A percentile compares a stretch with the other conserved stretches of the same genome.
These are phyloP conservation scores for Taxidea taxus DNA, from an alignment of 2,113 vertebrate species.

Conservation along the genomic window DNA sequence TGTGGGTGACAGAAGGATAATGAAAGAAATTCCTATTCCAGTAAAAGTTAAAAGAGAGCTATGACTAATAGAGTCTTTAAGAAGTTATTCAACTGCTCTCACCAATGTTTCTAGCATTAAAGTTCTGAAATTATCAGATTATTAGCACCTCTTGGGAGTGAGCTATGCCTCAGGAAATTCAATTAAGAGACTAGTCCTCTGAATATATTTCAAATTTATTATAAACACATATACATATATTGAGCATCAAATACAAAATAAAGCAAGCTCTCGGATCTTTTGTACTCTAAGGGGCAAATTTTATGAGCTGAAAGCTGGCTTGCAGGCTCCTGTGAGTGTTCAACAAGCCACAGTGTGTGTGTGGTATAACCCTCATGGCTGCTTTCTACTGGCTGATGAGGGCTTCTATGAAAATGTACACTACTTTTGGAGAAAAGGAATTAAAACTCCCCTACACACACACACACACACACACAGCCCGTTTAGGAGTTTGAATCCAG, in stretches of 20 bases:
- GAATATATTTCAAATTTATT: conserved; percentile 43
- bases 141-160: conserved; percentile 13
- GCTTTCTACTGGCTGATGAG: conserved; percentile 70
- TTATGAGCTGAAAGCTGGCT: conserved; percentile 75
- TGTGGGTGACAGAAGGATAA: neutral
- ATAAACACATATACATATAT: neutral
- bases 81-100: neutral
- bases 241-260: conserved; percentile 9
- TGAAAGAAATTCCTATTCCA: neutral
- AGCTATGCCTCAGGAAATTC: conserved; percentile 42
- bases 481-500: neutral
- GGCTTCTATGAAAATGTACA: neutral
- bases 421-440: neutral
- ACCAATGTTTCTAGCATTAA: conserved; percentile 20
- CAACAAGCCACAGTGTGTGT: conserved; percentile 65
- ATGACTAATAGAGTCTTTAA: neutral
- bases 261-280: conserved; percentile 25
- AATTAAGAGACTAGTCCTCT: conserved; percentile 29
- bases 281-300: conserved; percentile 71
- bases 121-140: conserved; percentile 42
- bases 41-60: conserved; percentile 48
- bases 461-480: neutral
- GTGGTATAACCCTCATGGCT: conserved; percentile 70
- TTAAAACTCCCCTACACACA: neutral
- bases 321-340: conserved; percentile 67